Evolutionary conservation across 2,797 vertebrate species (phyloP).

Genomic region (Hemibagrus guttatus): DNA sequence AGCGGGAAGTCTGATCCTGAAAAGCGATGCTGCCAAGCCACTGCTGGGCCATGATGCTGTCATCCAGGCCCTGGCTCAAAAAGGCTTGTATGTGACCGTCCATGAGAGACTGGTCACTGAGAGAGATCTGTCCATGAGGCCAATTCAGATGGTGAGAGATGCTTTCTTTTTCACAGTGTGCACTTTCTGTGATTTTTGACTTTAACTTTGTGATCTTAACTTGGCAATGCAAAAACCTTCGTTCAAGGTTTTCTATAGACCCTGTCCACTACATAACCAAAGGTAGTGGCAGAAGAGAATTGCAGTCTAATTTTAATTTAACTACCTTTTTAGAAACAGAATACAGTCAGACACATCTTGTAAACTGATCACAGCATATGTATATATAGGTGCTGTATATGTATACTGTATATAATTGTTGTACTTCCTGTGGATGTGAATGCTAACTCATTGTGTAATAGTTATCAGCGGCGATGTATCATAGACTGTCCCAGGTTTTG

Average conservation of each 20-base stretch:
- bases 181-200: background rate
- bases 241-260: background rate
- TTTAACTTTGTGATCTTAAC: background rate
- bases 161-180: background rate
- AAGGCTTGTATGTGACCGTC: constrained; percentile 93
- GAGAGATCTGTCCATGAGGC: constrained; percentile 91
- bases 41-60: constrained; percentile 92
- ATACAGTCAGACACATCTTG: background rate
- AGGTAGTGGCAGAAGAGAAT: background rate
- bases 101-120: constrained; percentile 93
- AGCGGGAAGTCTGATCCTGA: constrained; percentile 91
- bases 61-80: constrained; percentile 93
- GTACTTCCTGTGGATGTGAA: background rate
- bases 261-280: background rate
- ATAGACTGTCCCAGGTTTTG: background rate
- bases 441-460: background rate
- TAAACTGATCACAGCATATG: background rate
- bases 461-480: background rate
- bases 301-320: background rate
- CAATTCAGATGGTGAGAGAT: constrained; percentile 91
- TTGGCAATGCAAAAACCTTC: background rate
- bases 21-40: constrained; percentile 86
- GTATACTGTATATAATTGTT: background rate
- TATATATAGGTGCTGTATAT: background rate
- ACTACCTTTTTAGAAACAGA: background rate